A percentile compares a stretch with the other conserved stretches of the same genome.
Conservation (phyloP, 1,140 invertebrate genomes). For the Marisa cornuarietis region DNA sequence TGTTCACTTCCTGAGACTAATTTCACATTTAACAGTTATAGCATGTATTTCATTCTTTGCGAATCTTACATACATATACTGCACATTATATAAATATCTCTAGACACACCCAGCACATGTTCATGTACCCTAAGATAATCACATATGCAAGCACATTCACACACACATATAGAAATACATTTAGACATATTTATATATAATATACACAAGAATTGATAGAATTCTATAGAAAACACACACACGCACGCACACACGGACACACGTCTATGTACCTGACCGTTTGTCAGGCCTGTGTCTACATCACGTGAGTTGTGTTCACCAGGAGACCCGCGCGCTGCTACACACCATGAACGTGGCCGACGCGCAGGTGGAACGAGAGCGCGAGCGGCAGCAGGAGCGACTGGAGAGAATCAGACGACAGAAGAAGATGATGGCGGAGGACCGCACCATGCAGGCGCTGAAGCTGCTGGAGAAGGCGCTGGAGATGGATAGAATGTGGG, state of each 20-base stretch:
- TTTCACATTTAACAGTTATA: too few species aligned
- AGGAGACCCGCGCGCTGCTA: slow-evolving; percentile 48
- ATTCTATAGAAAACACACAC: background rate
- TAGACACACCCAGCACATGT: too few species aligned
- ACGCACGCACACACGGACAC: too few species aligned
- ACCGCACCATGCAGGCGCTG: slow-evolving; percentile 47
- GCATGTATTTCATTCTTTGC: too few species aligned
- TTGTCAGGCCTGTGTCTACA: background rate
- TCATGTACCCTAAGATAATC: too few species aligned
- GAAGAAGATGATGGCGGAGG: slow-evolving; percentile 35
- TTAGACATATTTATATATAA: background rate
- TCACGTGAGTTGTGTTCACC: background rate
- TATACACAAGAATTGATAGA: background rate
- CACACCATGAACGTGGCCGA: slow-evolving; percentile 36
- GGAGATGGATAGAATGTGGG: slow-evolving; percentile 53
- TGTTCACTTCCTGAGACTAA: too few species aligned
- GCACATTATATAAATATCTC: too few species aligned
- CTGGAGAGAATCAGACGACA: slow-evolving; percentile 38
- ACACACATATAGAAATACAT: background rate
- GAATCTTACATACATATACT: too few species aligned
- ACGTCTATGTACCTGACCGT: too few species aligned
- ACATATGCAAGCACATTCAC: too few species aligned
- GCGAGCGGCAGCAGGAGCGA: slow-evolving; percentile 44
- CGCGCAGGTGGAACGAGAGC: slow-evolving; percentile 22
- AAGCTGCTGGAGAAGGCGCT: slow-evolving; percentile 52